Evolutionary conservation across 2,113 vertebrate genomes (phyloP).

Genomic region (Onychostruthus taczanowskii): DNA sequence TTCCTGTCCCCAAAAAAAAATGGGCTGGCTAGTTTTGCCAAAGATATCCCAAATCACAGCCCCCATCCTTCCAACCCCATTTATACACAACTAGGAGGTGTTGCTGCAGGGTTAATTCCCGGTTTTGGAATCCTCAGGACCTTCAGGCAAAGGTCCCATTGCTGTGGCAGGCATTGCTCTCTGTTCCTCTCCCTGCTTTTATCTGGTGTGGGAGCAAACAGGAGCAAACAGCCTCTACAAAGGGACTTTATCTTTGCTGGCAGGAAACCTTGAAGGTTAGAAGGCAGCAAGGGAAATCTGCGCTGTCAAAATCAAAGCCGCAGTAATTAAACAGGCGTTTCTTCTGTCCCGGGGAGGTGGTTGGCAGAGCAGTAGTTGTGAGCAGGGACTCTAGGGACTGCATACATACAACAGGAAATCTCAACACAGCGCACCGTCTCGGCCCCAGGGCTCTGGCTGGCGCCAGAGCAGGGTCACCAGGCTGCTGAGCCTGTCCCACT

Average conservation of each 20-base stretch:
- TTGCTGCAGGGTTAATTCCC: neutral
- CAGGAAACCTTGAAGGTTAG: neutral
- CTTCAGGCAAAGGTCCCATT: neutral
- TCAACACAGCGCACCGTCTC: neutral
- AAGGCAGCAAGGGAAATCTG: neutral
- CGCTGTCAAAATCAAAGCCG: neutral
- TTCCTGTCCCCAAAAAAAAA: neutral
- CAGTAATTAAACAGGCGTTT: neutral
- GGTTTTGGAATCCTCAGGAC: neutral
- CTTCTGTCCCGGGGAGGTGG: neutral
- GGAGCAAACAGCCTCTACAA: neutral
- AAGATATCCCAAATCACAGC: neutral
- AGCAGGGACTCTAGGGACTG: neutral
- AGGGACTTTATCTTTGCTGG: neutral
- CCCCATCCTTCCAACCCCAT: neutral
- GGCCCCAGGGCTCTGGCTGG: neutral
- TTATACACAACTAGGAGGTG: fast-evolving
- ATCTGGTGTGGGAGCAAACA: fast-evolving
- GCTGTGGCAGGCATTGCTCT: fast-evolving
- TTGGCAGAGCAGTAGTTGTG: neutral
- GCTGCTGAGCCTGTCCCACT: neutral
- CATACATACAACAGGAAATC: fast-evolving
- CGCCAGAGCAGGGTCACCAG: neutral
- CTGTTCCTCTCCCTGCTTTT: neutral
- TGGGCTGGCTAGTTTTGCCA: neutral